phyloP scores from a whole-genome alignment of 2,888 invertebrate genomes.

The Erynnis tages region DNA sequence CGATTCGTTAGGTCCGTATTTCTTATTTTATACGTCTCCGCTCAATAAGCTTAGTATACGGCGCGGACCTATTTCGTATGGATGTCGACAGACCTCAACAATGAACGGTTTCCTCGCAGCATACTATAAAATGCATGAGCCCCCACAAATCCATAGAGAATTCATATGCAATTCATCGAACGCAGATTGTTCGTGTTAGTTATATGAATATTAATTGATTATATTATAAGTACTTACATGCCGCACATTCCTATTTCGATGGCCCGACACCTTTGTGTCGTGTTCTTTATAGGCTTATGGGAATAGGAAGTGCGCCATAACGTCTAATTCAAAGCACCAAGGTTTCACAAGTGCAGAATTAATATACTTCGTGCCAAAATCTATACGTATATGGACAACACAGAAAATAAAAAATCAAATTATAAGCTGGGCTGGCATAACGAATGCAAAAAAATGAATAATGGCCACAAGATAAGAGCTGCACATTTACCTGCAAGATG shows the following conservation, averaged over 20 bases:
- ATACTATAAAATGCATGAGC: slow-evolving; percentile 60
- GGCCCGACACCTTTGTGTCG: slow-evolving; percentile 56
- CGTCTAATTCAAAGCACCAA: slow-evolving; percentile 10
- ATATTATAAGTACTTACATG: slow-evolving; percentile 42
- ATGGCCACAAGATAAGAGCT: neutral
- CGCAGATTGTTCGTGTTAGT: slow-evolving; percentile 54
- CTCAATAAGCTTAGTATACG: neutral
- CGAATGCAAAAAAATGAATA: neutral
- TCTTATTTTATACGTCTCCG: slow-evolving; percentile 1
- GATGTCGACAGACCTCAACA: slow-evolving; percentile 42
- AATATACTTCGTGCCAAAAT: slow-evolving; percentile 9
- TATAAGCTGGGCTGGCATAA: too few relatives aligned
- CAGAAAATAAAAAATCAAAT: too few relatives aligned
- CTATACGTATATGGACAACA: neutral
- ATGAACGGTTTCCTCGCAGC: slow-evolving; percentile 55
- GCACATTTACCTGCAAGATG: neutral
- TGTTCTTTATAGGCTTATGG: slow-evolving; percentile 43
- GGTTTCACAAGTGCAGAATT: slow-evolving; percentile 21
- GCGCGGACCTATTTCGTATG: slow-evolving; percentile 21
- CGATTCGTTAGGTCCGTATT: neutral
- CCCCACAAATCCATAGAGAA: slow-evolving; percentile 58
- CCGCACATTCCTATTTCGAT: slow-evolving; percentile 45
- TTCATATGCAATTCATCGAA: slow-evolving; percentile 64
- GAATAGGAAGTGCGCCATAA: slow-evolving; percentile 15
- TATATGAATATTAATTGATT: slow-evolving; percentile 62